Evolutionary conservation across 2,113 vertebrate genomes (phyloP).

Genomic region (Lamprotornis superbus): DNA sequence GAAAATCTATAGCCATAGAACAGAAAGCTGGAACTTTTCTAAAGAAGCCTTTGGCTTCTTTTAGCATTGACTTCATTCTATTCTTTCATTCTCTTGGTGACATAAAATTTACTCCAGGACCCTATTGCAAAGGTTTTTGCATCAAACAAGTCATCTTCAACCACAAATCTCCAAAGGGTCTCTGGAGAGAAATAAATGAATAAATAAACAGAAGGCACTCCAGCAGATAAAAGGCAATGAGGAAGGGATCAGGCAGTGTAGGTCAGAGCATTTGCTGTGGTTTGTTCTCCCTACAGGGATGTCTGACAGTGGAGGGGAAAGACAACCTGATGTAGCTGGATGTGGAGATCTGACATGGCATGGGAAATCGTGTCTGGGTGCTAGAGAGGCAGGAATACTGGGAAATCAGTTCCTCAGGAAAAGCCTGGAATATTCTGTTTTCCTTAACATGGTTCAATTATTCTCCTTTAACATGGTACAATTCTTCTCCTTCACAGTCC

Average conservation of each 20-base stretch:
- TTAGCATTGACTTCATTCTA: not conserved
- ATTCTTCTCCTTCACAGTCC: not conserved
- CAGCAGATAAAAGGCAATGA: not conserved
- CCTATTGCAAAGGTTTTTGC: not conserved
- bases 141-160: not conserved
- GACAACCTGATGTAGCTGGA: not conserved
- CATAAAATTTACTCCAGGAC: not conserved
- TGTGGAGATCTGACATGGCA: accelerated
- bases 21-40: not conserved
- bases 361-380: not conserved
- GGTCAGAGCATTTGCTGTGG: not conserved
- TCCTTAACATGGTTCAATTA: not conserved
- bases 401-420: not conserved
- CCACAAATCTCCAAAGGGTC: not conserved
- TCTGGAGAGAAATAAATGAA: not conserved
- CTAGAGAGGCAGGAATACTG: not conserved
- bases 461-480: not conserved
- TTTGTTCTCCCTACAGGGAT: not conserved
- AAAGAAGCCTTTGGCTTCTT: not conserved
- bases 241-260: not conserved
- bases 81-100: not conserved
- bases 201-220: not conserved
- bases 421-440: not conserved
- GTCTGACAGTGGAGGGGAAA: not conserved
- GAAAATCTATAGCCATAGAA: not conserved